Percentiles rank a stretch among this genome's conserved stretches.
phyloP scores from a whole-genome alignment of 2,797 vertebrate genomes.

The Lindbergichthys nudifrons region DNA sequence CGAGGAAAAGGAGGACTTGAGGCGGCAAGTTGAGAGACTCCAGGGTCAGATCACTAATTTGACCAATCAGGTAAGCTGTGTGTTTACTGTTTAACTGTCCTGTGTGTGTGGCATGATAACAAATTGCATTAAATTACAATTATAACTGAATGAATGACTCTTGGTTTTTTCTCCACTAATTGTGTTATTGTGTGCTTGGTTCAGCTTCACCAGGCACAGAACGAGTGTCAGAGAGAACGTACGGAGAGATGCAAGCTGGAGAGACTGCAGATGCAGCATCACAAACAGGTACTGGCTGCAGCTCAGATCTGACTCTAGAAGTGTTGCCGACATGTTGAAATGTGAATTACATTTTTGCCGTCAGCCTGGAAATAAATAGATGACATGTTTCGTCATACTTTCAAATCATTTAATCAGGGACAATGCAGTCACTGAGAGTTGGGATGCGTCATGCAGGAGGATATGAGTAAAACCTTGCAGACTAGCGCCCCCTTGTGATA shows the following conservation, averaged over 20 bases:
- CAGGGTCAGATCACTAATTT: conserved; percentile 93
- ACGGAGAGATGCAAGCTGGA: conserved; percentile 93
- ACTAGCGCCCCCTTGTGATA: conserved; percentile 74
- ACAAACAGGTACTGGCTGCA: conserved; percentile 90
- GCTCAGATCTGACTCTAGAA: conserved; percentile 14
- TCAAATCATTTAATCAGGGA: not conserved
- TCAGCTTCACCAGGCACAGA: conserved; percentile 91
- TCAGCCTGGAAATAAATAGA: conserved; percentile 17
- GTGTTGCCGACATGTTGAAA: conserved; percentile 5
- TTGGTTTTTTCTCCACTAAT: not conserved
- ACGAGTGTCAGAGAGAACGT: conserved; percentile 91
- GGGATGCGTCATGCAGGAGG: not conserved
- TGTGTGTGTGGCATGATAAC: not conserved
- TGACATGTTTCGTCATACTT: not conserved
- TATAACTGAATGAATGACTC: no score
- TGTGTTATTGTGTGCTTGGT: conserved; percentile 26
- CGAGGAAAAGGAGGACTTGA: conserved; percentile 97
- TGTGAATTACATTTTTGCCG: not conserved
- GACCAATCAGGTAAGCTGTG: conserved; percentile 87
- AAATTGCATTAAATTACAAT: no score
- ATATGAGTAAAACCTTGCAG: conserved; percentile 19
- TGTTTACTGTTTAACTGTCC: not conserved
- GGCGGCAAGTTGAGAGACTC: conserved; percentile 92
- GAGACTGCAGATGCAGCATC: conserved; percentile 93
- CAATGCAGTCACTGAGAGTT: conserved; percentile 1